Conservation (phyloP, 2,888 invertebrate species). For the Allacma fusca region DNA sequence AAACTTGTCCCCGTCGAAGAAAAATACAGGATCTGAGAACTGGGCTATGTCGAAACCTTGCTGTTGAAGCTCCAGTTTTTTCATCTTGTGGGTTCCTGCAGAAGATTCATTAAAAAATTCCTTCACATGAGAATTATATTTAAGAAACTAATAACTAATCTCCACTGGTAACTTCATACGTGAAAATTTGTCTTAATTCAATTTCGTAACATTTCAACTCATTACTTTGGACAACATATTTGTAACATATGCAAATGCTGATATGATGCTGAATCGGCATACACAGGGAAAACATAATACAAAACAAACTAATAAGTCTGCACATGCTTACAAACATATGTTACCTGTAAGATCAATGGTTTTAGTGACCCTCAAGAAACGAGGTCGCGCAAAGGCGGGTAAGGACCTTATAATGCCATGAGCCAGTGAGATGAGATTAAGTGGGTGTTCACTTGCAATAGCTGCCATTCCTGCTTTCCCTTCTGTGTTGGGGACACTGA, state of each 20-base stretch:
- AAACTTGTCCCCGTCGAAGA: conserved; percentile 76
- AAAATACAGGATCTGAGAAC: conserved; percentile 78
- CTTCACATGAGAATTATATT: not conserved
- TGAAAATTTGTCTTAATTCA: no score
- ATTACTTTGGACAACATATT: not conserved
- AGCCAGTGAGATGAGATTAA: conserved; percentile 72
- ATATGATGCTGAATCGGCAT: no score
- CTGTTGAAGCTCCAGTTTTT: conserved; percentile 37
- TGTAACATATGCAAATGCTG: not conserved
- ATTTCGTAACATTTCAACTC: no score
- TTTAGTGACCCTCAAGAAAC: conserved; percentile 78
- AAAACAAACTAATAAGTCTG: conserved; percentile 4
- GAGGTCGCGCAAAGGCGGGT: conserved; percentile 85
- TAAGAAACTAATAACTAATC: not conserved
- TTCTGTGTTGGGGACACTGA: conserved; percentile 64
- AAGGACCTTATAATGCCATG: conserved; percentile 74
- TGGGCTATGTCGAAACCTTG: conserved; percentile 38
- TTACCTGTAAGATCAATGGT: conserved; percentile 42
- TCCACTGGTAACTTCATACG: no score
- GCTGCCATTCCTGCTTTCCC: conserved; percentile 90
- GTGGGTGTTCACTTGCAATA: conserved; percentile 74
- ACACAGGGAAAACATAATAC: no score
- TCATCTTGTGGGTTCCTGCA: conserved; percentile 44
- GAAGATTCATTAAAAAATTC: not conserved
- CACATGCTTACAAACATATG: not conserved